These are phyloP conservation scores for Melanotaenia pygmaea DNA, from an alignment of 2,797 vertebrate genomes.

Conservation along the genomic window DNA sequence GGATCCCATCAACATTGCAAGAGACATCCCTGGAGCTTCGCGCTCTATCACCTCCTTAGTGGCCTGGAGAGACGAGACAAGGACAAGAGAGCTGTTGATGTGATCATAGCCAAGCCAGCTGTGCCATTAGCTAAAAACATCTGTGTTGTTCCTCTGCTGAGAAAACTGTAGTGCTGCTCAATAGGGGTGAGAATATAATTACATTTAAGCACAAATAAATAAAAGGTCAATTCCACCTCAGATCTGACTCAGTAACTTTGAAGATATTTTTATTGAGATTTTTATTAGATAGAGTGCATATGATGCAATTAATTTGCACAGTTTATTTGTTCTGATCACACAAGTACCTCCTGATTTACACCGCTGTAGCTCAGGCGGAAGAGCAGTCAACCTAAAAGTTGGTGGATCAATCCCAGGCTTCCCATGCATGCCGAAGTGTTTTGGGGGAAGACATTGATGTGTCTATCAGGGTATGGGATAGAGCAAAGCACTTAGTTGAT, in stretches of 20 bases:
- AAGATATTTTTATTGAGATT: neutral
- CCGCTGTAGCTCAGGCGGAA: too few relatives aligned
- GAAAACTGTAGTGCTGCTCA: neutral
- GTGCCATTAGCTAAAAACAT: conserved; percentile 10
- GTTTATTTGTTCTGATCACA: neutral
- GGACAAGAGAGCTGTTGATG: conserved; percentile 16
- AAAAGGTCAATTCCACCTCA: neutral
- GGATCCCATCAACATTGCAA: conserved; percentile 99
- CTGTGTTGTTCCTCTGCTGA: neutral
- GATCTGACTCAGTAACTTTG: neutral
- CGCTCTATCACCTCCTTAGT: conserved; percentile 99
- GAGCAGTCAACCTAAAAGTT: too few relatives aligned
- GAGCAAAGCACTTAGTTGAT: too few relatives aligned
- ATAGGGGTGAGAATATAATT: neutral
- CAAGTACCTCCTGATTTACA: neutral
- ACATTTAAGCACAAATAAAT: neutral
- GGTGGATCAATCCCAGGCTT: too few relatives aligned
- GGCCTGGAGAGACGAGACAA: conserved; percentile 84
- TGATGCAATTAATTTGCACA: neutral
- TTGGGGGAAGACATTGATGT: too few relatives aligned
- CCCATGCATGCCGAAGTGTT: too few relatives aligned
- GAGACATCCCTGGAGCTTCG: conserved; percentile 97
- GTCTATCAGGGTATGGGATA: too few relatives aligned
- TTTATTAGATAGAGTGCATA: neutral
- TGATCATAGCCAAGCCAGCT: conserved; percentile 14